Base-by-base conservation (phyloP, 2,888 invertebrate genomes). In the Panzeria rudis region DNA sequence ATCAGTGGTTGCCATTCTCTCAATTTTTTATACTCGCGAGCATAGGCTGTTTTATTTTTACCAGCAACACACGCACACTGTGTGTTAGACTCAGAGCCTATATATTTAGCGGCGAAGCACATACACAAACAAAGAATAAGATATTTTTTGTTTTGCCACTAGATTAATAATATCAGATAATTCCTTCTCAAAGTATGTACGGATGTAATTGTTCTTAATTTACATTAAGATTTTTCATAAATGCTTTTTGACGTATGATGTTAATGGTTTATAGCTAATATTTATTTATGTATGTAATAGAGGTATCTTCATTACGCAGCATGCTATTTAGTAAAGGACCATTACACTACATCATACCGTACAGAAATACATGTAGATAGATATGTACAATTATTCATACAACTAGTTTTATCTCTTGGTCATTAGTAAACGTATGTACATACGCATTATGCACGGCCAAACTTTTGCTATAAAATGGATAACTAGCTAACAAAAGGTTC, bases 401-500 rank as follows among this genome's bases (percentile, higher is more conserved):
- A 62, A n/a, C 20, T 44, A 20, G 3, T 44, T 54, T 66, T 38
- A 50, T 66, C 66, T 47, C 11, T 56, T 68, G 68, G 61, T 78
- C 71, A 79, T 79, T 71, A 78, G 59, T 64, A 23, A 56, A 79
- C 35, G 54, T 83, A 62, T 35, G 11, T 50, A n/a, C n/a, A n/a
- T n/a, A n/a, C n/a, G n/a, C 25, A 20, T 38, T 38, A 68, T 44
- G 64, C 35, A 54, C 38, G 56, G 44, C 62, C 62, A 83, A 79
- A 44, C 69, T 83, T 68, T 79, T 41, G 47, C 64, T 69, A 71
- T 69, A 79, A 69, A 84, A 62, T 66, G 47, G 56, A 75, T 75
- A 75, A 79, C 71, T 75, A 66, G 61, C 79, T 41, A 64, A 69
- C 79, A 79, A 79, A 69, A 79, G 75, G 64, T 79, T 23, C 56